These are phyloP conservation scores for Planiliza haematocheilus DNA, from an alignment of 2,113 vertebrate genomes.

Conservation along the genomic window DNA sequence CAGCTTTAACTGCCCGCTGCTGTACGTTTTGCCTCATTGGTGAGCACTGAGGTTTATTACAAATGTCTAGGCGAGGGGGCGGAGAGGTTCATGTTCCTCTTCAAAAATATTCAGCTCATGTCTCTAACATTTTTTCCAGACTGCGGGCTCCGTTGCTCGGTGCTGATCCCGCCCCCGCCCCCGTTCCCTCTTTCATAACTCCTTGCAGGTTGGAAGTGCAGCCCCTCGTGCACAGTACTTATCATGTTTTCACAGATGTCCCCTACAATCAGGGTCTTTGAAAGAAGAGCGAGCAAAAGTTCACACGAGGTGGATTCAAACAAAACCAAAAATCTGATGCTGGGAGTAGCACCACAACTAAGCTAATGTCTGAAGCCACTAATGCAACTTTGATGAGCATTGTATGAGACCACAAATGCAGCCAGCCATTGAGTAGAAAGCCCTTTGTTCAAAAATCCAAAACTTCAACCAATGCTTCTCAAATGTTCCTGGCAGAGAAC, in stretches of 20 bases:
- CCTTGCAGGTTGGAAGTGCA: constrained; percentile 7
- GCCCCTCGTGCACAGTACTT: background rate
- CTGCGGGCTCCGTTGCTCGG: constrained; percentile 3
- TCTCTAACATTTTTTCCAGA: constrained; percentile 56
- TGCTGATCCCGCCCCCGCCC: constrained; percentile 38
- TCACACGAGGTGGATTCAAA: constrained; percentile 13
- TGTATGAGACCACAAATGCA: constrained; percentile 23
- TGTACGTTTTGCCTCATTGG: constrained; percentile 41
- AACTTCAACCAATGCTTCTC: constrained; percentile 1
- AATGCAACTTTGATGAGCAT: constrained; percentile 34
- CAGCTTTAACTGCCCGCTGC: constrained; percentile 8
- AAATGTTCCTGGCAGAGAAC: constrained; percentile 36
- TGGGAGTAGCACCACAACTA: background rate
- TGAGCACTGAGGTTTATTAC: constrained; percentile 38
- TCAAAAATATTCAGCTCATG: constrained; percentile 59
- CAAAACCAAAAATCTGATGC: background rate
- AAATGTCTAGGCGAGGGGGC: constrained; percentile 57
- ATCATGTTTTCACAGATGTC: constrained; percentile 53
- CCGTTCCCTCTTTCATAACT: constrained; percentile 29
- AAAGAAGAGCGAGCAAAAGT: background rate
- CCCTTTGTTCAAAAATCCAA: background rate
- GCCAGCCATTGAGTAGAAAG: constrained; percentile 14
- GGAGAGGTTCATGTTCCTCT: background rate
- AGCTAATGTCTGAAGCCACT: constrained; percentile 38
- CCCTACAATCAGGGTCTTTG: background rate